Evolutionary conservation across 2,797 vertebrate genomes (phyloP).

Genomic region (Selene dorsalis): DNA sequence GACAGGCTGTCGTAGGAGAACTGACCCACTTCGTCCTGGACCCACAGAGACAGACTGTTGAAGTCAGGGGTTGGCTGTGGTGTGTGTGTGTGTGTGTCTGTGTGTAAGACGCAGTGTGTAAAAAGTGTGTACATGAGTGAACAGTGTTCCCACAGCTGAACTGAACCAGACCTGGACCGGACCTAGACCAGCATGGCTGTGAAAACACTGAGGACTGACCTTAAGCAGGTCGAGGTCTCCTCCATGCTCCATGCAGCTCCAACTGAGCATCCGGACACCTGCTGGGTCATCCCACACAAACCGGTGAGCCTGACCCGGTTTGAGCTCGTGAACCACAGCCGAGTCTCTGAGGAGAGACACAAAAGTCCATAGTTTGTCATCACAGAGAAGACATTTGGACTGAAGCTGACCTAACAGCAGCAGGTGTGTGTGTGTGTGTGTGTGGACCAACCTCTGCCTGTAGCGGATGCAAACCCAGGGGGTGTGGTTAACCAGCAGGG

Average conservation of each 20-base stretch:
- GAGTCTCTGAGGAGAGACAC: constrained; percentile 63
- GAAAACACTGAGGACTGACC: constrained; percentile 75
- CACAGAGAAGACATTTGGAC: too few species aligned
- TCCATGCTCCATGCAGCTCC: constrained; percentile 84
- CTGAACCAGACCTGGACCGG: not conserved
- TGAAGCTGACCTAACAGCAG: too few species aligned
- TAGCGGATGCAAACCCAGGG: constrained; percentile 85
- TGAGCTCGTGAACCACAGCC: constrained; percentile 71
- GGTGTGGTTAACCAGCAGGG: constrained; percentile 93
- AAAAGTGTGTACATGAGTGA: not conserved
- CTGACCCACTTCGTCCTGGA: constrained; percentile 92
- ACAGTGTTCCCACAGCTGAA: not conserved
- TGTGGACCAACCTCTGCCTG: constrained; percentile 87
- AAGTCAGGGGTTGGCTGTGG: not conserved
- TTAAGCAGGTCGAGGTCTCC: constrained; percentile 92
- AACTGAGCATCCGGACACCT: constrained; percentile 85
- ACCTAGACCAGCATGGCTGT: not conserved
- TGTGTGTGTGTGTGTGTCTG: not conserved
- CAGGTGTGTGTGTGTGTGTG: constrained; percentile 3
- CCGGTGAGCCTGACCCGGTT: constrained; percentile 86
- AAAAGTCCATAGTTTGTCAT: too few species aligned
- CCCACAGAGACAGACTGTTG: rapidly evolving
- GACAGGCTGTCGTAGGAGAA: constrained; percentile 88
- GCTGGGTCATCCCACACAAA: constrained; percentile 95
- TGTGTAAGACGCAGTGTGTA: not conserved